phyloP scores from a whole-genome alignment of 2,888 invertebrate genomes.

The Rambutsinella grinnellia region DNA sequence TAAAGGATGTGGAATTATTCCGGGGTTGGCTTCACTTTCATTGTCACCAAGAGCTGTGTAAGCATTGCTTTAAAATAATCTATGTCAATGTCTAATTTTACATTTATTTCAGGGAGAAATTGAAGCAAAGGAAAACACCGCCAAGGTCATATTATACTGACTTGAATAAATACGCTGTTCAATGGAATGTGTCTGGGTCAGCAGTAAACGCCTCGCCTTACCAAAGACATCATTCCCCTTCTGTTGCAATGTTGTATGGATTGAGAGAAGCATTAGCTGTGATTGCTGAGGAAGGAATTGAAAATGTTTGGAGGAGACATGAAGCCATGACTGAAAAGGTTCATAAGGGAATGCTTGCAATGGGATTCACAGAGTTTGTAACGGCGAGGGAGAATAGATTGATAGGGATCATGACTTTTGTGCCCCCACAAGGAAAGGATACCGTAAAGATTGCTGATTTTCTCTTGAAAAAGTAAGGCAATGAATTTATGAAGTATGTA shows the following conservation, averaged over 20 bases:
- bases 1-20: conserved; percentile 80
- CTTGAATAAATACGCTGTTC: conserved; percentile 4
- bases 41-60: conserved; percentile 79
- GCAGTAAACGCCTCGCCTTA: not conserved
- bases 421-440: conserved; percentile 76
- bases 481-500: not conserved
- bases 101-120: conserved; percentile 29
- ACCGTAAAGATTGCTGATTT: conserved; percentile 75
- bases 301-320: conserved; percentile 79
- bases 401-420: conserved; percentile 79
- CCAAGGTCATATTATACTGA: conserved; percentile 34
- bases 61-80: conserved; percentile 65
- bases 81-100: too few relatives aligned
- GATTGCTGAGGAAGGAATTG: conserved; percentile 79
- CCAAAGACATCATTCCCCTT: conserved; percentile 68
- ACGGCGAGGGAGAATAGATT: conserved; percentile 76
- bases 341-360: conserved; percentile 76
- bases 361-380: conserved; percentile 80
- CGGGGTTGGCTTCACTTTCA: conserved; percentile 83
- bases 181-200: not conserved
- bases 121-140: conserved; percentile 1
- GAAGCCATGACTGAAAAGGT: conserved; percentile 76
- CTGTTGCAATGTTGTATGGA: conserved; percentile 82
- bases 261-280: conserved; percentile 83
- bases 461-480: conserved; percentile 77